These are phyloP conservation scores for Biston stratarius DNA, from an alignment of 2,888 invertebrate species.

Conservation along the genomic window DNA sequence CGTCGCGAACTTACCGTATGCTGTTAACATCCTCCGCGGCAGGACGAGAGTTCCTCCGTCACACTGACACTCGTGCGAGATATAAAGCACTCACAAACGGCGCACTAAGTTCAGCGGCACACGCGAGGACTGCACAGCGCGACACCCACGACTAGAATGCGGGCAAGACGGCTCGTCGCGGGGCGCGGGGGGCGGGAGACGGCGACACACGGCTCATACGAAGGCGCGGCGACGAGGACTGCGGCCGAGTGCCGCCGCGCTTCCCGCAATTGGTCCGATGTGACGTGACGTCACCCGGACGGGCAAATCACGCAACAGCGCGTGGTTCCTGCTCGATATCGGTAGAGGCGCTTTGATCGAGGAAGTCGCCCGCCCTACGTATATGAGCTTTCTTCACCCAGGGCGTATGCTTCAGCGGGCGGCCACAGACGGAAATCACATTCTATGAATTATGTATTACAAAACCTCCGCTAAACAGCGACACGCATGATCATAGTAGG, in stretches of 20 bases:
- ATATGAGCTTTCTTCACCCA: constrained; percentile 78
- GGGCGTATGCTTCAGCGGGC: constrained; percentile 82
- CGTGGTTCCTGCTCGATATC: constrained; percentile 62
- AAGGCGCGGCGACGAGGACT: constrained; percentile 84
- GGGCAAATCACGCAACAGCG: constrained; percentile 67
- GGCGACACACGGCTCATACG: constrained; percentile 81
- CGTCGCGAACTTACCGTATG: constrained; percentile 80
- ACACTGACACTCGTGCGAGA: constrained; percentile 84
- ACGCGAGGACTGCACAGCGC: constrained; percentile 85
- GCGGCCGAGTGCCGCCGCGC: constrained; percentile 77
- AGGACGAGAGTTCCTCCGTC: constrained; percentile 76
- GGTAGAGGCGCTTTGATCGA: constrained; percentile 70
- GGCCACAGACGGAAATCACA: constrained; percentile 64
- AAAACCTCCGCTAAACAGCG: constrained; percentile 23
- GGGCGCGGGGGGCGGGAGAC: constrained; percentile 78
- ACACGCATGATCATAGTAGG: constrained; percentile 17
- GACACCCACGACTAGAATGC: constrained; percentile 86
- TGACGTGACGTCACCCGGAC: constrained; percentile 74
- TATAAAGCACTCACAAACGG: constrained; percentile 84
- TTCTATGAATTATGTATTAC: constrained; percentile 34
- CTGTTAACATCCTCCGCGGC: constrained; percentile 86
- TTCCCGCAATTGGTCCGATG: constrained; percentile 77
- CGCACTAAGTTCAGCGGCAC: constrained; percentile 83
- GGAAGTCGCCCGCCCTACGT: constrained; percentile 83
- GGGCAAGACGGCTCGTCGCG: constrained; percentile 75